phyloP scores from a whole-genome alignment of 2,888 invertebrate species.

The Leptopilina myrica region DNA sequence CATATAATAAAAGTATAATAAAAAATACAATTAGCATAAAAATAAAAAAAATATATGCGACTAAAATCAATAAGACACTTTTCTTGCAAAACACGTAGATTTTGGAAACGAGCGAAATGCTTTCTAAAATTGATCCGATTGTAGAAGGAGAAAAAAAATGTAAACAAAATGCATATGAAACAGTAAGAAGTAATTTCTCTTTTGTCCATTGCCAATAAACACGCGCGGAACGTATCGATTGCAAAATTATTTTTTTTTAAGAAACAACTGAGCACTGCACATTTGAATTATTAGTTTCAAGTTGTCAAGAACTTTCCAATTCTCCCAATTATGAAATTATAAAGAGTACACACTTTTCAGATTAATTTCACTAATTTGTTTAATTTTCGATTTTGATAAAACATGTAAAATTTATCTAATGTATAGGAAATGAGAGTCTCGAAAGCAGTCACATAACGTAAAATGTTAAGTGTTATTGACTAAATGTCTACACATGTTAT shows the following conservation, averaged over 20 bases:
- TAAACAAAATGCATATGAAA: conserved; percentile 34
- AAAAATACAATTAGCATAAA: too few relatives aligned
- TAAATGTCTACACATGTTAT: too few relatives aligned
- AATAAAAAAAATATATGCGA: too few relatives aligned
- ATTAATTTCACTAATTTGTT: background rate
- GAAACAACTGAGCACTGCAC: conserved; percentile 6
- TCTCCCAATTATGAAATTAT: background rate
- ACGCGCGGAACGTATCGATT: conserved; percentile 19
- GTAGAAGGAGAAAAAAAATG: conserved; percentile 2
- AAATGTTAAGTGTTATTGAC: too few relatives aligned
- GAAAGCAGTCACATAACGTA: conserved; percentile 12
- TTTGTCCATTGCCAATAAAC: conserved; percentile 36
- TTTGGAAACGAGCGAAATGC: background rate
- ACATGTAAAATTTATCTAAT: background rate
- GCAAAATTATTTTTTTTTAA: conserved; percentile 9
- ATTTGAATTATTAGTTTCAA: conserved; percentile 24
- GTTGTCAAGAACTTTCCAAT: conserved; percentile 25
- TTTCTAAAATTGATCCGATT: conserved; percentile 17
- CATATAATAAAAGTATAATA: background rate
- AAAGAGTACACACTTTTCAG: conserved; percentile 25
- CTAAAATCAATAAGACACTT: too few relatives aligned
- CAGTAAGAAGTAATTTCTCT: conserved; percentile 48
- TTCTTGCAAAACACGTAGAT: background rate
- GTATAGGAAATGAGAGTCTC: background rate
- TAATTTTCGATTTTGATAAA: too few relatives aligned